A percentile compares a stretch with the other conserved stretches of the same genome.
phyloP scores from a whole-genome alignment of 2,797 vertebrate genomes.

The Chiroxiphia lanceolata region DNA sequence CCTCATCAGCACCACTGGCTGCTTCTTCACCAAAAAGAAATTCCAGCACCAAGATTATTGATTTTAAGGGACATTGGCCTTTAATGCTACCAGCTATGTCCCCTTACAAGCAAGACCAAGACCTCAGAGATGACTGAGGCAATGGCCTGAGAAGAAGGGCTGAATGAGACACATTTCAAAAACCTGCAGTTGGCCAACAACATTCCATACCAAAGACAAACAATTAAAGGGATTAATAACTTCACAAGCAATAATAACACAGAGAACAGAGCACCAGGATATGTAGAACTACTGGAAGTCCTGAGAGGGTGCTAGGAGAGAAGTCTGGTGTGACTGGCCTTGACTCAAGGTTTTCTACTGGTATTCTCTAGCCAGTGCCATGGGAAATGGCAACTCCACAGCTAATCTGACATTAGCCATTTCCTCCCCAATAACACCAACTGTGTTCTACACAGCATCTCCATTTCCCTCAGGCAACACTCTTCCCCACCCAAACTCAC shows the following conservation, averaged over 20 bases:
- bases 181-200: neutral
- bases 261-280: rapidly evolving
- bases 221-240: rapidly evolving
- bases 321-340: rapidly evolving
- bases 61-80: neutral
- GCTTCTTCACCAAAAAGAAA: neutral
- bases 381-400: neutral
- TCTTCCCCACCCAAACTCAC: neutral
- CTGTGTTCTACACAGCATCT: neutral
- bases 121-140: neutral
- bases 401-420: neutral
- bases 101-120: neutral
- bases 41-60: no score
- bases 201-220: neutral
- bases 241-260: neutral
- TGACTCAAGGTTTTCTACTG: neutral
- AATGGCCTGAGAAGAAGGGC: neutral
- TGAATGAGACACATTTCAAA: neutral
- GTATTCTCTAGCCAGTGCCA: no score
- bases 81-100: neutral
- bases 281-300: neutral
- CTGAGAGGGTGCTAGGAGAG: neutral
- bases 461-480: neutral
- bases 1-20: neutral
- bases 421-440: neutral